Conservation (phyloP, 2,113 vertebrate genomes). For the Raphicerus campestris region DNA sequence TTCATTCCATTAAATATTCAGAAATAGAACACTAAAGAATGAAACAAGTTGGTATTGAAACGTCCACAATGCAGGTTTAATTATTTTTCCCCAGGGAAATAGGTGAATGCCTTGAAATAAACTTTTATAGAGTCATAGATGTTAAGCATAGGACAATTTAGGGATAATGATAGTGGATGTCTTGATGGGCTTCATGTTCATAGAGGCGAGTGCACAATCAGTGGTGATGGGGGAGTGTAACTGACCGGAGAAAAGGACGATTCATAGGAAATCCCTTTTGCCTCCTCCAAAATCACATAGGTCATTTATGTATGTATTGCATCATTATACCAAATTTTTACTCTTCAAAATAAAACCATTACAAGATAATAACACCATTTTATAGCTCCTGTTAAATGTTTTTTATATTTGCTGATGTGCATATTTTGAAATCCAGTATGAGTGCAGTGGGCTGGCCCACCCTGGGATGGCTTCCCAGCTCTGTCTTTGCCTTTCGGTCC, state of each 20-base stretch:
- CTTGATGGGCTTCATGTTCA: constrained; percentile 8
- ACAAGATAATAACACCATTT: constrained; percentile 47
- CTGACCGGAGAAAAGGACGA: constrained; percentile 26
- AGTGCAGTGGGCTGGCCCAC: background rate
- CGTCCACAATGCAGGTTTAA: background rate
- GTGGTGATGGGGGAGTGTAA: constrained; percentile 4
- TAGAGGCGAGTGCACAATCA: background rate
- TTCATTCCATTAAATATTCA: constrained; percentile 38
- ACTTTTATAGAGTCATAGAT: constrained; percentile 11
- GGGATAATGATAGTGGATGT: background rate
- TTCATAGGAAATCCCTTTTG: constrained; percentile 37
- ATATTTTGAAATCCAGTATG: constrained; percentile 19
- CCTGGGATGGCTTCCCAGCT: background rate
- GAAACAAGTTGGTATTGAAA: background rate
- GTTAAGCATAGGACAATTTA: background rate
- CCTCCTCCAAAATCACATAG: constrained; percentile 31
- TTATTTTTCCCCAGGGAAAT: background rate
- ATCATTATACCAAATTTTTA: constrained; percentile 50
- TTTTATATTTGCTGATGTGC: constrained; percentile 40
- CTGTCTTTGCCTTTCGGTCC: background rate
- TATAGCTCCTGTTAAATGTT: constrained; percentile 46
- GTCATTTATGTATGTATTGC: constrained; percentile 55
- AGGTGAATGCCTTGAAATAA: constrained; percentile 24
- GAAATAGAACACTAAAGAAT: background rate
- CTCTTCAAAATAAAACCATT: constrained; percentile 63